Conservation (phyloP, 2,888 invertebrate genomes). For the Lepidocyrtoides sp. region DNA sequence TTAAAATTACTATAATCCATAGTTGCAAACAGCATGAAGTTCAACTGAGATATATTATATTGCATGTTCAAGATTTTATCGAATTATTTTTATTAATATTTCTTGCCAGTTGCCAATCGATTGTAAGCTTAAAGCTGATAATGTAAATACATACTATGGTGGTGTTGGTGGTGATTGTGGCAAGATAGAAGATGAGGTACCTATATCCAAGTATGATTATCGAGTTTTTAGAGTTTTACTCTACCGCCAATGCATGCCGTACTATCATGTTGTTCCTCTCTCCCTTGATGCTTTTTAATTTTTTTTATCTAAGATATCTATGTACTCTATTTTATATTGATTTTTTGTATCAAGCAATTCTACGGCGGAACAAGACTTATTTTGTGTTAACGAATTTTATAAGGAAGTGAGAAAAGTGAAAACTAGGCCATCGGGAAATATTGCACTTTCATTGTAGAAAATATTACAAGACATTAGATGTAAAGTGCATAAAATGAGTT, state of each 20-base stretch:
- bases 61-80: too few species aligned
- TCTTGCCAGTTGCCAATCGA: slow-evolving; percentile 1
- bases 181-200: too few species aligned
- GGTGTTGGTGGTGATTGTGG: too few species aligned
- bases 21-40: slow-evolving; percentile 15
- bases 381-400: not conserved
- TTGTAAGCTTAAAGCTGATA: not conserved
- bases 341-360: not conserved
- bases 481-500: not conserved
- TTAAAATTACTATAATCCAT: too few species aligned
- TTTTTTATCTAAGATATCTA: too few species aligned
- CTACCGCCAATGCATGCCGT: too few species aligned
- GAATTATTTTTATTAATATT: not conserved
- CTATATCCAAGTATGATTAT: too few species aligned
- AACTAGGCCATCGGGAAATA: slow-evolving; percentile 52
- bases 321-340: not conserved
- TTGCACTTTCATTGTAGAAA: not conserved
- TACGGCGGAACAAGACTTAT: not conserved
- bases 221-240: too few species aligned
- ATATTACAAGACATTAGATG: not conserved
- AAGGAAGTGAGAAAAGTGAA: slow-evolving; percentile 40
- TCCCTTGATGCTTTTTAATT: too few species aligned
- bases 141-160: not conserved
- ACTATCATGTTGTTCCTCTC: too few species aligned
- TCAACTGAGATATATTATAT: slow-evolving; percentile 10